These are phyloP conservation scores for Istiophorus platypterus DNA, from an alignment of 2,113 vertebrate species.

Conservation along the genomic window DNA sequence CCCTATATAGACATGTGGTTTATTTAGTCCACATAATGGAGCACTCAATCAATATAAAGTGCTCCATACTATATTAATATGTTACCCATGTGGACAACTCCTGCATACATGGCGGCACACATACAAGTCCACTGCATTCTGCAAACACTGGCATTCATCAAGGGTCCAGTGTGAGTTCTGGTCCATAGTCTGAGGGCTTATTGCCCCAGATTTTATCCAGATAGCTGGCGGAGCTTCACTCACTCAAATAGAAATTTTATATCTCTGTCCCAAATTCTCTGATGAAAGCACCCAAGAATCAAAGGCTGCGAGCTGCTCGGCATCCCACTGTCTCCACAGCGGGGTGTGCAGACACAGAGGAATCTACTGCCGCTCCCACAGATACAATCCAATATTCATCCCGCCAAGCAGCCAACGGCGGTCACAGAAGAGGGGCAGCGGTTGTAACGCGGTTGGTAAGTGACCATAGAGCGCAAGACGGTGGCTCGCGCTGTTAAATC, in stretches of 20 bases:
- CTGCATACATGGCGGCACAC: slow-evolving; percentile 1
- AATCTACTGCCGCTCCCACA: slow-evolving; percentile 43
- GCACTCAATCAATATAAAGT: slow-evolving; percentile 43
- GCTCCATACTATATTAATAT: background rate
- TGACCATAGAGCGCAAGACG: slow-evolving; percentile 1
- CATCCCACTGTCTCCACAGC: slow-evolving; percentile 39
- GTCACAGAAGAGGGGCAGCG: slow-evolving; percentile 13
- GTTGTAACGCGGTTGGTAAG: slow-evolving; percentile 21
- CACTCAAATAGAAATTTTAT: slow-evolving; percentile 61
- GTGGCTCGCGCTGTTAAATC: slow-evolving; percentile 23
- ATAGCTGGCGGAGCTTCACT: slow-evolving; percentile 56
- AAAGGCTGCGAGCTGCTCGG: slow-evolving; percentile 66
- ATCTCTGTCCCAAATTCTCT: slow-evolving; percentile 69
- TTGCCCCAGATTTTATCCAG: slow-evolving; percentile 63
- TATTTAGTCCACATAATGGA: slow-evolving; percentile 17
- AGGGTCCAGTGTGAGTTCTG: slow-evolving; percentile 43
- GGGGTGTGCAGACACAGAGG: slow-evolving; percentile 42
- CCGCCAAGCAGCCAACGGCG: slow-evolving; percentile 35
- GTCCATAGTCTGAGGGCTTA: slow-evolving; percentile 34
- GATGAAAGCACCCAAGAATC: slow-evolving; percentile 76
- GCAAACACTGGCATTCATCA: background rate
- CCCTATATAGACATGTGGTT: slow-evolving; percentile 8
- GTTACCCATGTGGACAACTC: background rate
- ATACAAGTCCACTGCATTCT: background rate
- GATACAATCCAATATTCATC: slow-evolving; percentile 60